These are phyloP conservation scores for Gibbula magus DNA, from an alignment of 2,888 invertebrate species.

Conservation along the genomic window DNA sequence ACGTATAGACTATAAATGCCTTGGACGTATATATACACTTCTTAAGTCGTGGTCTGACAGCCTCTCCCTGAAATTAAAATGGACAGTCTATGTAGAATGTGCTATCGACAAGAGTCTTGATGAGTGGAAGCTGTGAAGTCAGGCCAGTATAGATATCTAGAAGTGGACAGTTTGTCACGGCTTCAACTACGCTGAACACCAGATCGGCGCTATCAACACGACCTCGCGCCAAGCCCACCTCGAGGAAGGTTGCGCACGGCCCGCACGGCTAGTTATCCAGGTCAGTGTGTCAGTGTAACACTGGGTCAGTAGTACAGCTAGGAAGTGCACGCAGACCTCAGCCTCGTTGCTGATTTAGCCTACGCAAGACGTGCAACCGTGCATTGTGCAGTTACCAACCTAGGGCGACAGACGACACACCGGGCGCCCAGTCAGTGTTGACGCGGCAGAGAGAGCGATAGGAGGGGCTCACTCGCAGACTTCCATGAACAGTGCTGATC, in stretches of 20 bases:
- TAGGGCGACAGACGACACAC: neutral
- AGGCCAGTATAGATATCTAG: no score
- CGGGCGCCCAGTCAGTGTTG: neutral
- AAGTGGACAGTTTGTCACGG: no score
- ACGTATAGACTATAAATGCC: no score
- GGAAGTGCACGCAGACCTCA: neutral
- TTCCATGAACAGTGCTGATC: neutral
- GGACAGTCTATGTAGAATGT: no score
- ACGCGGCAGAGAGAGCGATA: neutral
- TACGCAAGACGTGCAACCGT: slow-evolving; percentile 7
- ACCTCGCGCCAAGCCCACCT: neutral
- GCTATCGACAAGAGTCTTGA: no score
- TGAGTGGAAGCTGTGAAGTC: no score
- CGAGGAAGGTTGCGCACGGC: neutral
- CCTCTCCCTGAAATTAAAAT: no score
- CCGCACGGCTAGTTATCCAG: slow-evolving; percentile 10
- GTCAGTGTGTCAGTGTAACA: slow-evolving; percentile 28
- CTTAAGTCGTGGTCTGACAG: no score
- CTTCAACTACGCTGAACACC: neutral
- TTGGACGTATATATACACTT: no score
- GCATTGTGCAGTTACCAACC: neutral
- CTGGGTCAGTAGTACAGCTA: slow-evolving; percentile 22
- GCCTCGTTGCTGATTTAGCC: slow-evolving; percentile 1
- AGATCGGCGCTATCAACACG: neutral
- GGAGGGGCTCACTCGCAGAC: neutral